phyloP scores from a whole-genome alignment of 2,888 invertebrate genomes.

The Enoplolaimus lenunculus region DNA sequence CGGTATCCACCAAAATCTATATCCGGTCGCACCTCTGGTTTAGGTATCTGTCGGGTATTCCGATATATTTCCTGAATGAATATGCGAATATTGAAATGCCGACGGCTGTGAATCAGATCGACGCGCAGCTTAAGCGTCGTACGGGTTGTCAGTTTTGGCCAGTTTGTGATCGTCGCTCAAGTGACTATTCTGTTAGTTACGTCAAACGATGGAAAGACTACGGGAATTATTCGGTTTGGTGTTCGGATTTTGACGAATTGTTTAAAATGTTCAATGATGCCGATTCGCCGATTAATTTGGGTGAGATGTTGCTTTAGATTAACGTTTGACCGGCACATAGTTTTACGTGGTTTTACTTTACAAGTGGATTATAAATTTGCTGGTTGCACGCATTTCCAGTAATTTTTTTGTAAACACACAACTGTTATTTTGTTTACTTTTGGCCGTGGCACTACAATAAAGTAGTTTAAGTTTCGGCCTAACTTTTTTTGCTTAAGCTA shows the following conservation, averaged over 20 bases:
- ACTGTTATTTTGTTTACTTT: too few species aligned
- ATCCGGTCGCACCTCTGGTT: too few species aligned
- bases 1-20: too few species aligned
- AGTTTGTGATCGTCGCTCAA: neutral
- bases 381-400: too few species aligned
- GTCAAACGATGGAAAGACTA: neutral
- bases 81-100: neutral
- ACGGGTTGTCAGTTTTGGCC: neutral
- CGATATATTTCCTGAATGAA: neutral
- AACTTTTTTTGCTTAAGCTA: too few species aligned
- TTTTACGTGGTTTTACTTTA: too few species aligned
- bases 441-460: too few species aligned
- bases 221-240: neutral
- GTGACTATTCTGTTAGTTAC: neutral
- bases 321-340: too few species aligned
- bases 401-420: too few species aligned
- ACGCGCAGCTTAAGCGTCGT: neutral
- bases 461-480: too few species aligned
- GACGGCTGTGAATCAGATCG: neutral
- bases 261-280: neutral
- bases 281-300: neutral
- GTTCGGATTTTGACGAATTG: neutral
- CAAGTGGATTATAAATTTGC: too few species aligned
- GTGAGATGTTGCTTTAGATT: too few species aligned
- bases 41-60: neutral